Conservation (phyloP, 2,797 vertebrate species). For the Eulemur rubriventer region DNA sequence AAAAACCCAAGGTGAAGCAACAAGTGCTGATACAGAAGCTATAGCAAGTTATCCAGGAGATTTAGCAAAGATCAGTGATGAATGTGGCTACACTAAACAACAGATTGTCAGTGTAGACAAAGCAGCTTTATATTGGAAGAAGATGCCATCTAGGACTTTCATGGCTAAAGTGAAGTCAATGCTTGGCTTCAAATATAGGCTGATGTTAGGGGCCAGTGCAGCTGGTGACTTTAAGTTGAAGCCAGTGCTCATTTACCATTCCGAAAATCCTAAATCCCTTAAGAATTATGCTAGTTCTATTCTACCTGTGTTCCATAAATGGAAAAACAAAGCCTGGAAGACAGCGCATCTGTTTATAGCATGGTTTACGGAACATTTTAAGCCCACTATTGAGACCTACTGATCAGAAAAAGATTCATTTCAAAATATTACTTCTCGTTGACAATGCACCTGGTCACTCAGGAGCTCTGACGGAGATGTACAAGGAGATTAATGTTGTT, state of each 20-base stretch:
- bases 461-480: not conserved
- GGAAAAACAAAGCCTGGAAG: not conserved
- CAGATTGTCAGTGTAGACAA: not conserved
- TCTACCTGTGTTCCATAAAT: not conserved
- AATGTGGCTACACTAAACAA: not conserved
- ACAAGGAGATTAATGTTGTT: not conserved
- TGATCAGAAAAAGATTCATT: not conserved
- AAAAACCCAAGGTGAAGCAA: not conserved
- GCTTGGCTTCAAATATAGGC: not conserved
- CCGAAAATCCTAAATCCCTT: not conserved
- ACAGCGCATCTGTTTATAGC: not conserved
- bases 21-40: not conserved
- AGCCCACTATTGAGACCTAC: not conserved
- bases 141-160: not conserved
- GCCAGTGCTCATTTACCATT: not conserved
- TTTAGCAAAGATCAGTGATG: not conserved
- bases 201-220: not conserved
- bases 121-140: not conserved
- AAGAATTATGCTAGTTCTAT: not conserved
- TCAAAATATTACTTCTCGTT: not conserved
- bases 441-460: not conserved
- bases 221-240: not conserved
- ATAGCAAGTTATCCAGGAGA: not conserved
- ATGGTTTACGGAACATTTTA: not conserved
- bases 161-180: not conserved